Base-by-base conservation (phyloP, 2,113 vertebrate genomes). In the Colossoma macropomum region DNA sequence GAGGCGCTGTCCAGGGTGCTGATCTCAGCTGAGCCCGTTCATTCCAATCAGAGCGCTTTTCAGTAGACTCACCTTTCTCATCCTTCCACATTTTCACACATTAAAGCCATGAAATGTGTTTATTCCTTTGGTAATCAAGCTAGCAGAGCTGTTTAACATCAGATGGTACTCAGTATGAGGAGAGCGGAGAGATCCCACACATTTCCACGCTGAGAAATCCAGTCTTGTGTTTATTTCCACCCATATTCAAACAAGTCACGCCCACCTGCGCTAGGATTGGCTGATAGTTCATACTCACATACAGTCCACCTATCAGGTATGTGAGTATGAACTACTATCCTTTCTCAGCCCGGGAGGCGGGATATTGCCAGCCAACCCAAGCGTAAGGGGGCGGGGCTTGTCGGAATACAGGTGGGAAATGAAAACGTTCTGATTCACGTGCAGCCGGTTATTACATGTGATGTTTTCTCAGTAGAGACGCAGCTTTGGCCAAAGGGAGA, bases 1-100 rank as follows among this genome's bases (percentile, higher is more conserved):
- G 91, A 88, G 92, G 59, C n/a, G 59, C 95, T 96, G 93, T 95
- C 96, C 95, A 87, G 85, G 91, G 95, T 96, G 92, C 95, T 96
- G 96, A 94, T 93, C 86, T 69, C 21, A 41, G 80, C 45, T 52
- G 50, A 82, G 3, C 60, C 32, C 32, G 65, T 66, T 71, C 32
- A 52, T 45, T 27, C 41, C 56, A 72, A 19, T 41, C 34, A 19
- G 28, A 62, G 23, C 59, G 54, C 54, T 56, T 2, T 73, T 56
- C n/a, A 15, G 78, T 45, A 28, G 23, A 28, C 13, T 23, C 0
- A 62, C 5, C 48, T 19, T n/a, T 25, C 59, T 25, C n/a, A n/a
- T 62, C 59, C 59, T 60, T 25, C 0, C 34, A 72, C 30, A 0
- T 41, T 56, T 59, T 12, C 21, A 75, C 16, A 74, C 4, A 1